These are phyloP conservation scores for Melanaphis sacchari DNA, from an alignment of 1,140 invertebrate genomes.

Conservation along the genomic window DNA sequence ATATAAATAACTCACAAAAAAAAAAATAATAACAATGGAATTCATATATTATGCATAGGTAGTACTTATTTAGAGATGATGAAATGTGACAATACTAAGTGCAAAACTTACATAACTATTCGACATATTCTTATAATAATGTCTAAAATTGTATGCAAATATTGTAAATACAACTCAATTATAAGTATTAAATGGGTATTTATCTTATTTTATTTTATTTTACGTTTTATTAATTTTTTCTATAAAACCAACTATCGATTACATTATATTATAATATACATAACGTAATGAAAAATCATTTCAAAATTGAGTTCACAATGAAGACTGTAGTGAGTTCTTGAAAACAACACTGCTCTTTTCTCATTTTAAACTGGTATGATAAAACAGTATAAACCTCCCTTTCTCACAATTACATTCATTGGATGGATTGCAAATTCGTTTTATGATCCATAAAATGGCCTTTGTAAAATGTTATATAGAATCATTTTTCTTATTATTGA, in stretches of 20 bases:
- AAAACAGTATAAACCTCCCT: constrained; percentile 8
- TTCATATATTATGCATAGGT: not conserved
- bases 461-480: not conserved
- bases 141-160: not conserved
- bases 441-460: constrained; percentile 34
- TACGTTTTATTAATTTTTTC: too few relatives aligned
- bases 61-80: too few relatives aligned
- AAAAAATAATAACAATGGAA: not conserved
- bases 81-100: not conserved
- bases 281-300: not conserved
- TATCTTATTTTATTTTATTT: too few relatives aligned
- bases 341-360: not conserved
- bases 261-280: too few relatives aligned
- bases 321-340: not conserved
- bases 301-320: not conserved
- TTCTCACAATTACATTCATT: not conserved
- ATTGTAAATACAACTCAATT: not conserved
- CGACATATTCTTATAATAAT: not conserved
- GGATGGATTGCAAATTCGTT: constrained; percentile 16
- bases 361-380: not conserved
- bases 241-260: too few relatives aligned
- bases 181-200: too few relatives aligned
- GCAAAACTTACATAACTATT: not conserved
- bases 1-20: not conserved
- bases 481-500: constrained; percentile 24